Base-by-base conservation (phyloP, 1,140 invertebrate genomes). In the Pseudobourletiella spinata region DNA sequence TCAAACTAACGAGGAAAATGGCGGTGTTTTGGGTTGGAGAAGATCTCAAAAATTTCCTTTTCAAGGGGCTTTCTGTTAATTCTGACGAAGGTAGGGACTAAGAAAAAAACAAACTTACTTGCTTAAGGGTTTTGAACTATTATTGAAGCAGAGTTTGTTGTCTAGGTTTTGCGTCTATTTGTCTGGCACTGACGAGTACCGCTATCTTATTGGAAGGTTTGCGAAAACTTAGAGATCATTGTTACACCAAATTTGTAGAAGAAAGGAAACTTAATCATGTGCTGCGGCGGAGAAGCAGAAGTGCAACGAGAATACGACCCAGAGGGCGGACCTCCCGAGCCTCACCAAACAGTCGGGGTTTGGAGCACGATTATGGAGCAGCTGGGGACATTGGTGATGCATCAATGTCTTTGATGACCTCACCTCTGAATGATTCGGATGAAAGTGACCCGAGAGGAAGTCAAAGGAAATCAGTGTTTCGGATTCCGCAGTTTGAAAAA, bases 121-220 rank as follows among this genome's bases (percentile, higher is more conserved):
- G 11, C 6, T 6, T 28, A 54, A 54, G 3, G 6, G 25, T 8
- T 24, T 6, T 52, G 4, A 24, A 29, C 3, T 52, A 26, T 8
- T 6, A 52, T 52, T 39, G 8, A 39, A 39, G 18, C 15, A 6
- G 28, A 52, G 8, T 14, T 22, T 4, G 6, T 6, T 52, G 15
- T 60, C 16, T 35, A 66, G 64, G 59, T 42, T 56, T 66, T 15
- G 26, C 54, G 52, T 54, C 55, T 24, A 16, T 66, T 1, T 63
- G 43, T 43, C 24, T 63, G 2, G 57, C 15, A n/a, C 15, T 66
- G 2, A n/a, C 50, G 1, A 39, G 48, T 16, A 26, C 46, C 3
- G 56, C 60, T 6, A 28, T 66, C 2, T 16, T 57, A 11, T 66
- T 35, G 25, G 65, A 66, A 58, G 61, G 56, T 20, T 4, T 66